Conservation (phyloP, 30 jellyfish, hydroid and myxozoan species). For the Aurelia coerulea region DNA sequence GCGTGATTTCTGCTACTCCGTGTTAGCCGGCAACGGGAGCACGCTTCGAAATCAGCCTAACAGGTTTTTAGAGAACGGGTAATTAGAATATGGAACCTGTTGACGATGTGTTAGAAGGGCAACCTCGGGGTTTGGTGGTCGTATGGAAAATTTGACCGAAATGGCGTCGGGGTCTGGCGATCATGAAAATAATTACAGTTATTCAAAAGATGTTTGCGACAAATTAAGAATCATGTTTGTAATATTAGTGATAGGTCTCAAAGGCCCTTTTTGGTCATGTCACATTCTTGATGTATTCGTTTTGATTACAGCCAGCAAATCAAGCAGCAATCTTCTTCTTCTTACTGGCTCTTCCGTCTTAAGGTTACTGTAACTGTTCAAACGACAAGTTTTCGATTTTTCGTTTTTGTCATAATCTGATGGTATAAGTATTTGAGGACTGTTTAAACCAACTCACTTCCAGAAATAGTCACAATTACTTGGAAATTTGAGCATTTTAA, state of each 20-base stretch:
- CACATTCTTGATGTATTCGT: no score
- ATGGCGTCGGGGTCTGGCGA: constrained; percentile 42
- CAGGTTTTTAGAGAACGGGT: constrained; percentile 66
- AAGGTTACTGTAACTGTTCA: no score
- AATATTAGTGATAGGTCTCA: not conserved
- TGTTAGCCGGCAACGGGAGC: constrained; percentile 28
- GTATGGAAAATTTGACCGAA: constrained; percentile 73
- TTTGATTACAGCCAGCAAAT: no score
- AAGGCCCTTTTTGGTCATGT: no score
- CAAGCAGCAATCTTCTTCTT: no score
- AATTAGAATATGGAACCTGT: constrained; percentile 58
- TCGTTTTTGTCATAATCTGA: no score
- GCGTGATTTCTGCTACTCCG: constrained; percentile 18
- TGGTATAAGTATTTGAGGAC: no score
- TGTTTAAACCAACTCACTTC: no score
- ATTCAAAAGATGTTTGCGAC: constrained; percentile 53
- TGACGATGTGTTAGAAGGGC: constrained; percentile 35
- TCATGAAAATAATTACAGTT: constrained; percentile 59
- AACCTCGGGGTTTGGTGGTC: constrained; percentile 50
- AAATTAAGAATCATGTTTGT: not conserved
- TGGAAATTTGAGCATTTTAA: no score
- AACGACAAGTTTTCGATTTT: no score
- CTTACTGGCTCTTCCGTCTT: no score
- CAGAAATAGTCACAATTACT: no score
- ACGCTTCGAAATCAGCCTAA: constrained; percentile 46